These are phyloP conservation scores for Megathymus violae DNA, from an alignment of 1,140 invertebrate genomes.

Conservation along the genomic window DNA sequence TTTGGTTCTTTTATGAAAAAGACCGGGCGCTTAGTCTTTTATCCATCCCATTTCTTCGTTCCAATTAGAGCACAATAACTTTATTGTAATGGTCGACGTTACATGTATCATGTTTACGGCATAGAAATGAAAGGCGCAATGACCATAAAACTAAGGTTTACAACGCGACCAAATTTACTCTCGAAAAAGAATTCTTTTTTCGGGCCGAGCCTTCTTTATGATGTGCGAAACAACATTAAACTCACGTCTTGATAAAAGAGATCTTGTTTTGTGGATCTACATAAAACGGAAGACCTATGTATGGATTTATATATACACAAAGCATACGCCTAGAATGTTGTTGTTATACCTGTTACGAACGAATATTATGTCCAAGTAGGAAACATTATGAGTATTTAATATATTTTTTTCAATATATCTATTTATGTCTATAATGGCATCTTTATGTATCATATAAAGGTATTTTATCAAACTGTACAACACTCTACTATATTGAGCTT, in stretches of 20 bases:
- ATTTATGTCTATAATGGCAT: no score
- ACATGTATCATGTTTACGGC: slow-evolving; percentile 8
- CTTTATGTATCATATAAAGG: no score
- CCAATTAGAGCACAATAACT: not conserved
- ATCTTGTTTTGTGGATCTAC: not conserved
- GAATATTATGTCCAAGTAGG: no score
- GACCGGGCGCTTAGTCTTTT: not conserved
- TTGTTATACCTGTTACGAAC: no score
- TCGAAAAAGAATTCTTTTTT: slow-evolving; percentile 15
- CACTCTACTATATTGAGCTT: no score
- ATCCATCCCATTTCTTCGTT: not conserved
- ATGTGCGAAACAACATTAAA: slow-evolving; percentile 23
- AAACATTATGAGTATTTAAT: no score
- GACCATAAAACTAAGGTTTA: slow-evolving; percentile 15
- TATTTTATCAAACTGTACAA: no score
- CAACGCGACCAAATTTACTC: slow-evolving; percentile 19
- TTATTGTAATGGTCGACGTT: not conserved
- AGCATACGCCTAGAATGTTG: no score
- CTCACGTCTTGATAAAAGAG: not conserved
- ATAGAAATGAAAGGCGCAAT: slow-evolving; percentile 10
- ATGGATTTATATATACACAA: no score
- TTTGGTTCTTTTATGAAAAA: no score
- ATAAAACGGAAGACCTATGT: no score
- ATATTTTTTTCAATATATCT: no score
- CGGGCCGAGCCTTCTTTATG: slow-evolving; percentile 5